A percentile compares a stretch with the other conserved stretches of the same genome.
Evolutionary conservation across 2,888 invertebrate genomes (phyloP).

Genomic region (Hermaeophaga mercurialis): DNA sequence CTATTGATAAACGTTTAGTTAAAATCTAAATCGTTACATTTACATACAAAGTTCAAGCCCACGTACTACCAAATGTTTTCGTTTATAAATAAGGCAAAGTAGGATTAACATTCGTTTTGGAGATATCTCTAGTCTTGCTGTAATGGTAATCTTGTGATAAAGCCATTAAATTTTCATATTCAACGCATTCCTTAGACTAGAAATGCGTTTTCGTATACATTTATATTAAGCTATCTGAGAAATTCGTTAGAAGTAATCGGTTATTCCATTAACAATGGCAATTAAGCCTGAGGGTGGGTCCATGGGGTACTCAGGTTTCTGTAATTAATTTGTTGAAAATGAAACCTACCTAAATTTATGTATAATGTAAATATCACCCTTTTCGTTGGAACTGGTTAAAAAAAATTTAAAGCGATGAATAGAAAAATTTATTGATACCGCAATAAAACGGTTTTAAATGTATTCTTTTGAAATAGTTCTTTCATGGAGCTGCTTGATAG

Average conservation of each 20-base stretch:
- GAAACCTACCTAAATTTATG: neutral
- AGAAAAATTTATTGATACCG: too few relatives aligned
- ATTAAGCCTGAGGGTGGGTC: neutral
- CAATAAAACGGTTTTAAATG: too few relatives aligned
- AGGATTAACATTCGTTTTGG: neutral
- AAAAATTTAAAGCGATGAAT: too few relatives aligned
- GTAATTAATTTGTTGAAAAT: conserved; percentile 1
- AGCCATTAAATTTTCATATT: conserved; percentile 20
- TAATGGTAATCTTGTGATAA: conserved; percentile 18
- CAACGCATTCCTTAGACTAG: conserved; percentile 8
- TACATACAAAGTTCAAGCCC: neutral
- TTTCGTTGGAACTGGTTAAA: too few relatives aligned
- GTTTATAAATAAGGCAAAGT: neutral
- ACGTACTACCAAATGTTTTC: neutral
- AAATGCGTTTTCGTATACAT: neutral
- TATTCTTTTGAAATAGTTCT: too few relatives aligned
- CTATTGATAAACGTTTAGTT: too few relatives aligned
- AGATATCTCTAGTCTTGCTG: neutral
- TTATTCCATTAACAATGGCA: conserved; percentile 3
- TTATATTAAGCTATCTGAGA: conserved; percentile 9
- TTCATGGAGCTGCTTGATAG: too few relatives aligned
- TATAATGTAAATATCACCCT: neutral
- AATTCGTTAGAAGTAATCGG: conserved; percentile 5
- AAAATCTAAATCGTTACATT: too few relatives aligned
- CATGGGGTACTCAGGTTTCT: neutral